Base-by-base conservation (phyloP, 2,797 vertebrate genomes). In the Tamandua tetradactyla region DNA sequence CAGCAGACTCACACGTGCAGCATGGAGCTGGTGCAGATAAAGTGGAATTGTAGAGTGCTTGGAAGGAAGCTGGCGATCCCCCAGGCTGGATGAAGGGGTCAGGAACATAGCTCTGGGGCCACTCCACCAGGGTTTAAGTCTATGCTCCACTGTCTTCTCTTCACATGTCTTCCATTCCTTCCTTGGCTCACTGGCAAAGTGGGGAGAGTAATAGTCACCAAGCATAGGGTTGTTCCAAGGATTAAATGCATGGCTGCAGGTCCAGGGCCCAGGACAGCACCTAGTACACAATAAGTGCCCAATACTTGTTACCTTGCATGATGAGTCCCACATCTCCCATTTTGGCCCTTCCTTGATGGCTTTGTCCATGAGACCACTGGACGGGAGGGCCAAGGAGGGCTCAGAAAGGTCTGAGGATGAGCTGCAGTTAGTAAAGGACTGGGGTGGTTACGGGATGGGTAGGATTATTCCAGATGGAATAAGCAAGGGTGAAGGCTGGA, bases 351-450 rank as follows among this genome's bases (percentile, higher is more conserved):
- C 9, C 69, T 7, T 14, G 23, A 7, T 0, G 0, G 42, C 68
- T 62, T 22, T 17, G 27, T 27, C 0, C 1, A 5, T 7, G 40
- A 1, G 5, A 52, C 42, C 49, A 2, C 12, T 44, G 44, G 22
- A 14, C 35, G 22, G 49, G 35, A 79, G 72, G 27, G 13, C 44
- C 1, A 13, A 59, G 72, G 22, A 12, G 44, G 0, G 32, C 15
- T 4, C 42, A 2, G 72, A 13, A 55, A n/a, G 71, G 47, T 40
- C 71, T 49, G 55, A 52, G 57, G 23, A 25, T 15, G 0, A 5
- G 49, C 5, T 15, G 9, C 11, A 13, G n/a, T 72, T 49, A 57
- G 32, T 72, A 37, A 27, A 87, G 86, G 44, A n/a, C 0, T 3
- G 37, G 49, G 20, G 37, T 37, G n/a, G 25, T 55, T 20, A 0